Base-by-base conservation (phyloP, 2,113 vertebrate species). In the Poecilia latipinna region DNA sequence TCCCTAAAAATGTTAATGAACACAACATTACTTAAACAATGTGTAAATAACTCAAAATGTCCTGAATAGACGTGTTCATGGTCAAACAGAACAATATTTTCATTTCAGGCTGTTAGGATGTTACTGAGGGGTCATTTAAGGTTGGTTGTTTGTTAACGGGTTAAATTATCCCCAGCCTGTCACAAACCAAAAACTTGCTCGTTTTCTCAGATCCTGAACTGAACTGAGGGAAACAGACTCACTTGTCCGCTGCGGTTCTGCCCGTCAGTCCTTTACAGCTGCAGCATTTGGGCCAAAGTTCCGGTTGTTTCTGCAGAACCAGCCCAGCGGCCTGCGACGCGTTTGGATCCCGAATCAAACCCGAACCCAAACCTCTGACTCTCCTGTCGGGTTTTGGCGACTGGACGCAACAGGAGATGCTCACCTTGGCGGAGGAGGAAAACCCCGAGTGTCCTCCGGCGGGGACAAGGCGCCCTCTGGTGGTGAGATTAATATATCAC, bases 241-340 rank as follows among this genome's bases (percentile, higher is more conserved):
- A 91, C 91, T 93, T 72, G 88, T 92, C 88, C 85, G 86, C 80
- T 83, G 88, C 77, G 81, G 77, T 87, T 83, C 80, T 86, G 86
- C 82, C 78, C 83, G 79, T 86, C 80, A 69, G 77, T n/a, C 84
- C 72, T 88, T 88, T 66, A 80, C 54, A 72, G 79, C 80, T 71
- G 77, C 60, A 80, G 75, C 77, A 67, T 75, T 90, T 80, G 51
- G 91, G 88, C 82, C 78, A 84, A 74, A 70, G 35, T 73, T 64
- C 77, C 83, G 89, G 84, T 80, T 86, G 75, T 76, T 82, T 87
- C 82, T 82, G 67, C 73, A 68, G 33, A 85, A 85, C 88, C 83
- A 82, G 76, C 71, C 70, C 61, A 68, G 86, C 72, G 71, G 68
- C 80, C 42, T 87, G 86, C 74, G 77, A 91, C 35, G 88, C 24